Evolutionary conservation across 2,113 vertebrate species (phyloP).

Genomic region (Equus quagga): DNA sequence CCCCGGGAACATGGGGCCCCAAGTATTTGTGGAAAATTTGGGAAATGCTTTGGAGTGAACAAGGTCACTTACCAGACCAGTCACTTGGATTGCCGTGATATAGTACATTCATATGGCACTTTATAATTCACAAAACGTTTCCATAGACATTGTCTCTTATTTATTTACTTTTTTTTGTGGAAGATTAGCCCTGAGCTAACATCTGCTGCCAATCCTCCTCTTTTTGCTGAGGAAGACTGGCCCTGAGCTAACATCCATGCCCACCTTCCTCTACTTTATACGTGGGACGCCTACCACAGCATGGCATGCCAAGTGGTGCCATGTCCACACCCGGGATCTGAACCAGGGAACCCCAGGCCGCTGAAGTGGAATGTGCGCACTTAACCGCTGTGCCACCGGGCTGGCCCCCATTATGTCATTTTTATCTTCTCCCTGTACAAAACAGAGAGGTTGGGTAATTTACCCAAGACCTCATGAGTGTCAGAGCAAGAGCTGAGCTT

Average conservation of each 20-base stretch:
- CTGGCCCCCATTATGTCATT: not conserved
- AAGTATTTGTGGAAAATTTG: not conserved
- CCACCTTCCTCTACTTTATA: no score
- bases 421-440: not conserved
- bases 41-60: not conserved
- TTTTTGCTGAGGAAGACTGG: no score
- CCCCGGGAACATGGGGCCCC: not conserved
- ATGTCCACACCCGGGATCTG: no score
- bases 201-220: no score
- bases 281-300: no score
- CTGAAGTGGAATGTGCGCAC: no score
- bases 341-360: no score
- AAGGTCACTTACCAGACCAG: not conserved
- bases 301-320: no score
- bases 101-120: not conserved
- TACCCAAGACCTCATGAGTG: not conserved
- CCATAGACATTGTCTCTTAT: not conserved
- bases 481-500: not conserved
- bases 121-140: not conserved
- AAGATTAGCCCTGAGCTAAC: no score
- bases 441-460: not conserved
- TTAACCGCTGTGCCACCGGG: no score
- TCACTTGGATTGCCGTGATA: not conserved
- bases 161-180: not conserved
- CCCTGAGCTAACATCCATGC: no score